These are phyloP conservation scores for Silurus meridionalis DNA, from an alignment of 2,113 vertebrate species.

Conservation along the genomic window DNA sequence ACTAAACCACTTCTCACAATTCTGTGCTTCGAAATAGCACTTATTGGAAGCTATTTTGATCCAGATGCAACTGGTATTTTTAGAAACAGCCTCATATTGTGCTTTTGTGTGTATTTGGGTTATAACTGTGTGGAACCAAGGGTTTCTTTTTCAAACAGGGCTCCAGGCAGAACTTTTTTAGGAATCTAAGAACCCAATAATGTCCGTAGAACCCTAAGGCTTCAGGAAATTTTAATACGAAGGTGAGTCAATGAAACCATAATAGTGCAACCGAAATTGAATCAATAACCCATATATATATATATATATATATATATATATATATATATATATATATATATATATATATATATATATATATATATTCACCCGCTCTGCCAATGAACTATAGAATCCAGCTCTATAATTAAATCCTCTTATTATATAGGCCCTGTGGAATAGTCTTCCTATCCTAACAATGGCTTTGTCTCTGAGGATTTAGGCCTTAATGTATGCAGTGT, in stretches of 20 bases:
- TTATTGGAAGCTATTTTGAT: background rate
- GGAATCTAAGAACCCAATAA: background rate
- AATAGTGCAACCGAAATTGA: too few relatives aligned
- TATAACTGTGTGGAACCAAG: background rate
- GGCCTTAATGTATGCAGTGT: background rate
- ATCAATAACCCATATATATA: too few relatives aligned
- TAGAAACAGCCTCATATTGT: background rate
- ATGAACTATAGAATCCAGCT: background rate
- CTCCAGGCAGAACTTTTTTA: background rate
- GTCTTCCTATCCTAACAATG: background rate
- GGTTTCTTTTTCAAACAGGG: background rate
- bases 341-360: background rate
- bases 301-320: too few relatives aligned
- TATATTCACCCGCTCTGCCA: background rate
- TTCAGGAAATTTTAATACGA: too few relatives aligned
- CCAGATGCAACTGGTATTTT: background rate
- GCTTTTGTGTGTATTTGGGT: background rate
- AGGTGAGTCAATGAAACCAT: background rate
- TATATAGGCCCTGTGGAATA: background rate
- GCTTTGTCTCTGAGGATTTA: background rate
- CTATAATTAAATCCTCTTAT: background rate
- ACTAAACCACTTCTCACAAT: background rate
- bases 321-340: background rate
- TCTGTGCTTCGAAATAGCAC: background rate
- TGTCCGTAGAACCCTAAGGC: background rate